Base-by-base conservation (phyloP, 2,888 invertebrate species). In the Erpobdella octoculata region DNA sequence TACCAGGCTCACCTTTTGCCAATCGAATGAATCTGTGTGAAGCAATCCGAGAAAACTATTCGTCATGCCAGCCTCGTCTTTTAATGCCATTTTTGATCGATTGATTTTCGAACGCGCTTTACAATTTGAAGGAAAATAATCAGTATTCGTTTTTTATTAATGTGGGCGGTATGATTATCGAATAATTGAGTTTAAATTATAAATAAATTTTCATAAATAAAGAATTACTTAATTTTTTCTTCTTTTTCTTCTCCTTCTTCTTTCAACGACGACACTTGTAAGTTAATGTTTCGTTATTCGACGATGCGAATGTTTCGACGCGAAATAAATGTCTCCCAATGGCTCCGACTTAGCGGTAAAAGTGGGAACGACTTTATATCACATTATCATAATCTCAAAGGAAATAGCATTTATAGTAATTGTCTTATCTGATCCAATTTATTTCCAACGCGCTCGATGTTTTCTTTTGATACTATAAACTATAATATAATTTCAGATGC, bases 321-420 rank as follows among this genome's bases (percentile, higher is more conserved):
- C n/a, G n/a, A 53, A 28, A 53, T 28, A 28, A 53, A 53, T 53
- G 53, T 28, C 2, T 53, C 53, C 53, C 53, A 25, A 3, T 25
- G 53, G 53, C 28, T 28, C 28, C 53, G 53, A 21, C 28, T 53
- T 25, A 28, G 53, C 53, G 53, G 53, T 53, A 53, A 53, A 53
- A 53, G 53, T n/a, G 53, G 53, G 53, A 53, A 53, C 53, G 53
- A 53, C 53, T 53, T 53, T 53, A 53, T 53, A 28, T 53, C 53
- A 53, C 53, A 53, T 53, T 53, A 53, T 53, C 53, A 53, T 53
- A 53, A 53, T 53, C 53, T 53, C 53, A 53, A 53, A 53, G 53
- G 53, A 53, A 53, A 53, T 53, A 53, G 53, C 53, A 53, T 53
- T 53, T 53, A 53, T 53, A 53, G 53, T 53, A 53, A 53, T 53